Evolutionary conservation across 2,797 vertebrate species (phyloP), one percentile per base, ranked within the genome.

Genomic region (Monodelphis domestica): DNA sequence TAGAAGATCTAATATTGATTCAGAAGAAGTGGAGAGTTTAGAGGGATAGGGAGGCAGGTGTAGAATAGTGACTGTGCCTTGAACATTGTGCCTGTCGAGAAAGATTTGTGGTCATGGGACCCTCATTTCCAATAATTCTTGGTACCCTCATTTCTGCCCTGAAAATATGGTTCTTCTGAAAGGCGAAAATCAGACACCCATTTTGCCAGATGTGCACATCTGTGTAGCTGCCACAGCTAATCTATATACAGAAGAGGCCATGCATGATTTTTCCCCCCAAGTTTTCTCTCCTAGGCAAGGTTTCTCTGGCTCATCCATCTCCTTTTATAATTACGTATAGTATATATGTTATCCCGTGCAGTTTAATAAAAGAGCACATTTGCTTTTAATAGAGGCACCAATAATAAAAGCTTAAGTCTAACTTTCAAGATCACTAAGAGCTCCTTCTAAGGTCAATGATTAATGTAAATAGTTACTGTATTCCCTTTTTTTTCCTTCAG

Each of bases 381-480:
- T 59, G 70, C 91, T 94, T 91, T 87, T 88, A 50, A 21, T 54
- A 89, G 1, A 88, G 1, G n/a, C 11, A 5, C 14, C 3, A 11
- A 0, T 0, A 10, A 12, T 56, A 87, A 29, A 87, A 57, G 90
- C 33, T 70, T 2, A 53, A 53, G 5, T 29, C 3, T 4, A 91
- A 3, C 33, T 88, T 95, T 94, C 84, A 90, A 96, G 93, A 89
- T 90, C 91, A 59, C 5, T 1, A 53, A 12, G 51, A 2, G 38
- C 12, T 95, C 94, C 59, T 87, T 88, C 54, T 94, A 53, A 50
- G 90, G 95, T 89, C 90, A 55, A 87, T 94, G 90, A 92, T 54
- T 45, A 95, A 94, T 92, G 91, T 70, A 94, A 92, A 89, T 1
- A 54, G 10, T 57, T 57, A 51, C 4, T 9, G 21, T 55, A 26